Base-by-base conservation (phyloP, 2,113 vertebrate species). In the Bombycilla garrulus region DNA sequence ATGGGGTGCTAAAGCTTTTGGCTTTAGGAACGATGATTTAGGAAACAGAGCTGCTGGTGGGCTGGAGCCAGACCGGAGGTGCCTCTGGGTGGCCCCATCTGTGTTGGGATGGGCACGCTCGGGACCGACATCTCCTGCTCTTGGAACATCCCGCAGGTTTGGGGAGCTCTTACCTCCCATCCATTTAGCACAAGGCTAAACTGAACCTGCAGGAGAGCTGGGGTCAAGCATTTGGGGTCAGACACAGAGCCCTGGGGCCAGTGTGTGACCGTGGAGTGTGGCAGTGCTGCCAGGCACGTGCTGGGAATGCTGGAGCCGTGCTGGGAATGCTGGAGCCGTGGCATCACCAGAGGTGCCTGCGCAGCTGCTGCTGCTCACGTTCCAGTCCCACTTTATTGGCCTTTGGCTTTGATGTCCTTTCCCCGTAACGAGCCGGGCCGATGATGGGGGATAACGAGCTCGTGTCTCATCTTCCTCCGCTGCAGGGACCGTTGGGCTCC, bases 191-290 rank as follows among this genome's bases (percentile, higher is more conserved):
- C 45, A 29, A 18, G 85, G 25, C 54, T 33, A 21, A 29, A 0
- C 35, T 4, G 48, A 58, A 1, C 57, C 33, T 48, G 6, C 9
- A 15, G 65, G 58, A 57, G 84, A 51, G 50, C 53, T 18, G 9
- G 10, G 17, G 18, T 28, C 21, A 5, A 26, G 42, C 5, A 0
- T 15, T 44, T 64, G 12, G 17, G 33, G 44, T 23, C 2, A 15
- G 15, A 1, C 5, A 0, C 4, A 16, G 36, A 1, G 4, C 29
- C 47, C 51, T 18, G 25, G 78, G 61, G 23, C 28, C 19, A 35
- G 25, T n/a, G 6, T 4, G 0, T 17, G 57, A 15, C 50, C 12
- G 62, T n/a, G 66, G 11, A 3, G 3, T 0, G 0, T 12, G 44
- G 79, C 7, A 11, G 81, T 0, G 5, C 58, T 42, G 54, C 2